Evolutionary conservation across 2,888 invertebrate genomes (phyloP).

Genomic region (Nomada ferruginata): DNA sequence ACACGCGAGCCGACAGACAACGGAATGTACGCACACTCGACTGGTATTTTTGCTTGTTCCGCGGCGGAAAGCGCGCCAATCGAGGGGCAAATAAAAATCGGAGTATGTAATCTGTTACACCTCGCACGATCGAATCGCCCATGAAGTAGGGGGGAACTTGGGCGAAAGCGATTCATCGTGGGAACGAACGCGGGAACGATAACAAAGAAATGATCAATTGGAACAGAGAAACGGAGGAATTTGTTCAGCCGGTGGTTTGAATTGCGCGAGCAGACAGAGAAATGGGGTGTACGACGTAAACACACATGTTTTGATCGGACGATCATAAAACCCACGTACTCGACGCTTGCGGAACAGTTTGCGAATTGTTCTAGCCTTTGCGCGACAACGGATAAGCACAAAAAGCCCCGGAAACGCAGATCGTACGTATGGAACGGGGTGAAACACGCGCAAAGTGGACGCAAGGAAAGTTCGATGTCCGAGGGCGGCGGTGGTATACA

Average conservation of each 20-base stretch:
- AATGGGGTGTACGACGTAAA: background rate
- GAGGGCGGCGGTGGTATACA: slow-evolving; percentile 32
- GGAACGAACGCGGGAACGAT: slow-evolving; percentile 5
- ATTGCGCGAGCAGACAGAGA: no score
- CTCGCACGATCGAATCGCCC: background rate
- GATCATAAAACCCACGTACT: background rate
- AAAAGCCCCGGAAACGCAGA: slow-evolving; percentile 43
- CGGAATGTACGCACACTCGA: slow-evolving; percentile 13
- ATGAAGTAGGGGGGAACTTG: background rate
- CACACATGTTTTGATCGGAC: background rate
- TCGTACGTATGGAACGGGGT: slow-evolving; percentile 46
- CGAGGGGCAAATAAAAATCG: slow-evolving; percentile 11
- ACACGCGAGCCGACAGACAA: background rate
- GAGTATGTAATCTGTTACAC: background rate
- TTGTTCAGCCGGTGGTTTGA: slow-evolving; percentile 30
- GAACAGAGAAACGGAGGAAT: background rate
- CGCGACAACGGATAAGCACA: slow-evolving; percentile 20
- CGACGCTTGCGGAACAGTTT: background rate
- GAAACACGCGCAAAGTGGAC: slow-evolving; percentile 44
- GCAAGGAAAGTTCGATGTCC: slow-evolving; percentile 57
- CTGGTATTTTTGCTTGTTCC: slow-evolving; percentile 26
- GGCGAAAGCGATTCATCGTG: slow-evolving; percentile 9
- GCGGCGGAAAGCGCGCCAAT: slow-evolving; percentile 32
- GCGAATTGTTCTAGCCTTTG: background rate
- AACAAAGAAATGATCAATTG: slow-evolving; percentile 21